A percentile compares a stretch with the other conserved stretches of the same genome.
Conservation (phyloP, 1,140 invertebrate genomes). For the Pararge aegeria region DNA sequence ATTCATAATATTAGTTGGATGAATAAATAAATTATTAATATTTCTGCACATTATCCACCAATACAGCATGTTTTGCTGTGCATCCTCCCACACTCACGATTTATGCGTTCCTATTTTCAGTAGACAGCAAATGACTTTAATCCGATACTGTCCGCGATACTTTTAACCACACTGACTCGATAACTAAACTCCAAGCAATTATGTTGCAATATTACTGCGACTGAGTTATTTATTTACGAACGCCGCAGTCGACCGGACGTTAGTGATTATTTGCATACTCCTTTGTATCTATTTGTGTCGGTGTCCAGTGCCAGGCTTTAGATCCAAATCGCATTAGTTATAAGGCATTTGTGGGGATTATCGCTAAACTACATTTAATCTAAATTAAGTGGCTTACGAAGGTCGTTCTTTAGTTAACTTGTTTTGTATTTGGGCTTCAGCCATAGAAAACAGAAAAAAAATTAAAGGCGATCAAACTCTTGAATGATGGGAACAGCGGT, state of each 20-base stretch:
- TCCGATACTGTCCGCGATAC: too few relatives aligned
- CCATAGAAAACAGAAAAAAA: too few relatives aligned
- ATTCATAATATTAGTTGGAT: too few relatives aligned
- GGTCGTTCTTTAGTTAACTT: not conserved
- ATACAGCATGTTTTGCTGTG: too few relatives aligned
- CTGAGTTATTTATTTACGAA: not conserved
- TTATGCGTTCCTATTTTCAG: too few relatives aligned
- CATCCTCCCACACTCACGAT: too few relatives aligned
- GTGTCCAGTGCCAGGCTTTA: not conserved
- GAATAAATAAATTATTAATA: too few relatives aligned
- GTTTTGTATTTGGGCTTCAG: not conserved
- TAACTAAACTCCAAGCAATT: not conserved
- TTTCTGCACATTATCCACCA: too few relatives aligned
- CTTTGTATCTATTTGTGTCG: constrained; percentile 4
- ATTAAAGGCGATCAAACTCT: too few relatives aligned
- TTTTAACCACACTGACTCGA: too few relatives aligned
- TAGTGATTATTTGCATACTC: constrained; percentile 1
- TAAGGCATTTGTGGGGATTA: constrained; percentile 14
- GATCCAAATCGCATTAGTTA: constrained; percentile 17
- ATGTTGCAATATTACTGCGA: not conserved
- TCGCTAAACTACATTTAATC: constrained; percentile 12
- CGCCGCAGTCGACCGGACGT: not conserved
- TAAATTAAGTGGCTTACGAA: constrained; percentile 11
- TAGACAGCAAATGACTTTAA: too few relatives aligned
- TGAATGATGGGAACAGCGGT: too few relatives aligned